Evolutionary conservation across 2,888 invertebrate species (phyloP).

Genomic region (Plagodis dolabraria): DNA sequence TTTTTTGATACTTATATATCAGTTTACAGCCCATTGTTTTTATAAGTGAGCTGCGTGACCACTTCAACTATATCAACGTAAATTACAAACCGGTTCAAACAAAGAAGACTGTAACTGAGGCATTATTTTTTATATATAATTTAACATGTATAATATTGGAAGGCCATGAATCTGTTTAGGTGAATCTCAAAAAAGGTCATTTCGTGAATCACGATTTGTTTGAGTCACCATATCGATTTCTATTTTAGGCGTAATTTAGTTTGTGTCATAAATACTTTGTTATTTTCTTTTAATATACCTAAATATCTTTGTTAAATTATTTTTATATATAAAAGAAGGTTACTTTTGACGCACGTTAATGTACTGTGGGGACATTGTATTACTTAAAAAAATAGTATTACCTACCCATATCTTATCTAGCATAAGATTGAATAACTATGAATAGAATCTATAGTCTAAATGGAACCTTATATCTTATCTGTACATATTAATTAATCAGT

Average conservation of each 20-base stretch:
- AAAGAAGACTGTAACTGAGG: constrained; percentile 24
- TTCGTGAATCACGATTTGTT: constrained; percentile 11
- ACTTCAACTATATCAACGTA: constrained; percentile 17
- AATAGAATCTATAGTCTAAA: too few species aligned
- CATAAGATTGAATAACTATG: too few species aligned
- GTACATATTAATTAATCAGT: too few species aligned
- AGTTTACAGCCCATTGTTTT: too few species aligned
- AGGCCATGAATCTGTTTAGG: constrained; percentile 9
- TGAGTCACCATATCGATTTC: constrained; percentile 17
- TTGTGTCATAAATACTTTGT: constrained; percentile 3
- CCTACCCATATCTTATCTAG: background rate
- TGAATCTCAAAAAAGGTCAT: constrained; percentile 19
- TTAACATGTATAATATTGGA: constrained; percentile 6
- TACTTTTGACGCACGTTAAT: too few species aligned
- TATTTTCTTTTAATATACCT: constrained; percentile 9
- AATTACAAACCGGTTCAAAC: constrained; percentile 37
- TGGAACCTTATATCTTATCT: too few species aligned
- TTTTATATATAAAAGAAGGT: too few species aligned
- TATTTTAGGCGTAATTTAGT: constrained; percentile 2
- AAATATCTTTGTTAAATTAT: background rate
- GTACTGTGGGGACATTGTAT: background rate
- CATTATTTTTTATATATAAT: constrained; percentile 8
- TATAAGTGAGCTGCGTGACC: constrained; percentile 29
- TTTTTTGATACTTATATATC: too few species aligned
- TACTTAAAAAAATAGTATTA: constrained; percentile 12